These are phyloP conservation scores for Pipistrellus kuhlii DNA, from an alignment of 2,797 vertebrate genomes.

Conservation along the genomic window DNA sequence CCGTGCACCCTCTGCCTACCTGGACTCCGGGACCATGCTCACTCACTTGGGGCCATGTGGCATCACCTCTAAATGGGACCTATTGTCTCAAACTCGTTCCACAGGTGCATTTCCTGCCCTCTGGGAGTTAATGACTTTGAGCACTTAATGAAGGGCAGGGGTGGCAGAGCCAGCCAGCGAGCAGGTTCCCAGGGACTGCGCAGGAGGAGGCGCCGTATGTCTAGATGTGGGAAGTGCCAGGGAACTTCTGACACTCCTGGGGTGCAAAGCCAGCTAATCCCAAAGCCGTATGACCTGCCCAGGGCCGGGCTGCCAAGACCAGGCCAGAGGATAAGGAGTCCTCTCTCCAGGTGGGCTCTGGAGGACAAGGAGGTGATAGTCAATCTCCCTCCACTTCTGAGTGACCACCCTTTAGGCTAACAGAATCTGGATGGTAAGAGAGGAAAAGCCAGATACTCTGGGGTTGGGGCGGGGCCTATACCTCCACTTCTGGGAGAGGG, in stretches of 20 bases:
- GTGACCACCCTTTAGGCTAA: background rate
- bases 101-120: constrained; percentile 62
- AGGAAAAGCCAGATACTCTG: background rate
- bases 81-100: constrained; percentile 72
- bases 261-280: constrained; percentile 74
- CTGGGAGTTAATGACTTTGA: constrained; percentile 65
- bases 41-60: background rate
- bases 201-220: constrained; percentile 33
- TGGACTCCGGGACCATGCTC: background rate
- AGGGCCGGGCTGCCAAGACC: constrained; percentile 25
- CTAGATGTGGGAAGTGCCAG: constrained; percentile 2
- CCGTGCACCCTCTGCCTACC: background rate
- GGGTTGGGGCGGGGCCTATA: background rate
- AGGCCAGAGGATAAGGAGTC: background rate
- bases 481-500: background rate
- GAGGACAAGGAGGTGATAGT: background rate
- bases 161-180: background rate
- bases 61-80: constrained; percentile 56
- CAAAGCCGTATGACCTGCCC: constrained; percentile 42
- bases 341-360: background rate
- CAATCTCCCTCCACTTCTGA: background rate
- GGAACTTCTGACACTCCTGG: constrained; percentile 66
- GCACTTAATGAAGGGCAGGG: constrained; percentile 52
- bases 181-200: constrained; percentile 30
- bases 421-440: background rate